Evolutionary conservation across 2,797 vertebrate genomes (phyloP).

Genomic region (Adelosebastes latens): DNA sequence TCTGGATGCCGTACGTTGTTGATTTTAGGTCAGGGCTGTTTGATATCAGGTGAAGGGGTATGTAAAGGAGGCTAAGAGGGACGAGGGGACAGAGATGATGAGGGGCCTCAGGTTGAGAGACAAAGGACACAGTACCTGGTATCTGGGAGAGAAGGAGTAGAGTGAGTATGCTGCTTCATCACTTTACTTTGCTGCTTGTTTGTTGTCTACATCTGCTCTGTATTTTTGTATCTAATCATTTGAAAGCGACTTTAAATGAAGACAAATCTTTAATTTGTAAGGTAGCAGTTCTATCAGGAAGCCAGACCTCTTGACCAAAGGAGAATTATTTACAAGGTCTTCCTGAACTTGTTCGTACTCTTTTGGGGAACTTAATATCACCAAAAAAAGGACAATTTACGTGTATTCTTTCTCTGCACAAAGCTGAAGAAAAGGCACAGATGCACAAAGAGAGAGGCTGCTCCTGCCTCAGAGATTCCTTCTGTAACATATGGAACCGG

Average conservation of each 20-base stretch:
- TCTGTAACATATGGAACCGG: slow-evolving; percentile 72
- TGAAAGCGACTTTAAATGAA: not conserved
- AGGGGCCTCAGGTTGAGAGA: slow-evolving; percentile 60
- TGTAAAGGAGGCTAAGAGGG: slow-evolving; percentile 52
- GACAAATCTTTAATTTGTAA: not conserved
- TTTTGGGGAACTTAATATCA: not conserved
- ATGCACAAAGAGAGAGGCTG: slow-evolving; percentile 34
- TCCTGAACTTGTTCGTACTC: not conserved
- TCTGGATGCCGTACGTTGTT: slow-evolving; percentile 23
- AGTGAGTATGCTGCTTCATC: slow-evolving; percentile 76
- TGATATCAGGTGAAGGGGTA: slow-evolving; percentile 57
- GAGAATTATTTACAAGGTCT: not conserved
- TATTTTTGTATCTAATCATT: not conserved
- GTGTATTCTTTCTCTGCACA: not conserved
- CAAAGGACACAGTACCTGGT: slow-evolving; percentile 67
- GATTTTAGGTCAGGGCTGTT: slow-evolving; percentile 54
- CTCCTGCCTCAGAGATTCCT: slow-evolving; percentile 57
- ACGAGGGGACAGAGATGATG: slow-evolving; percentile 48
- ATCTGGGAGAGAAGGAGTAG: slow-evolving; percentile 53
- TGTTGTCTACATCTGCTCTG: not conserved
- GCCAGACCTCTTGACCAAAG: not conserved
- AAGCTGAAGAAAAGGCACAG: slow-evolving; percentile 38
- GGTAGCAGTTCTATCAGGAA: not conserved
- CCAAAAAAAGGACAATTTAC: not conserved
- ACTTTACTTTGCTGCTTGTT: slow-evolving; percentile 25